Base-by-base conservation (phyloP, 2,888 invertebrate genomes). In the Lochmaea crataegi region DNA sequence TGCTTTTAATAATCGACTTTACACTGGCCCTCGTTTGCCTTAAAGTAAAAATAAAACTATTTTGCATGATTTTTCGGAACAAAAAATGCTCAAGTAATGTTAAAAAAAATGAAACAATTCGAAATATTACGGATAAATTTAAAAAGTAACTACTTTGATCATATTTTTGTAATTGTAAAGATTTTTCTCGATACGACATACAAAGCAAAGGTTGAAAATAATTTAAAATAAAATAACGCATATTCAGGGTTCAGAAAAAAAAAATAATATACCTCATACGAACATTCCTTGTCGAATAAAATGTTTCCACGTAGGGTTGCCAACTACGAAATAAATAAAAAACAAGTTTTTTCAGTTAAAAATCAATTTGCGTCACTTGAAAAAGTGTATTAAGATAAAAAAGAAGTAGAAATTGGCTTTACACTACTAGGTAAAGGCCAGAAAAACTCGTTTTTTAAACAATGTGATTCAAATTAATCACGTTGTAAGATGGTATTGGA, bases 21-120 rank as follows among this genome's bases (percentile, higher is more conserved):
- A 48, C 22, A 18, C 11, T 2, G 1, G 16, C 18, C 60, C 12
- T 2, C 18, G 60, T 68, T 68, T 71, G 67, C 63, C 51, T 63
- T 57, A 67, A 73, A 65, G 60, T 61, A 60, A 32, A 32, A 60
- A 60, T 53, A 53, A 26, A 61, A 67, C 56, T 68, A 57, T 14
- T 71, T 65, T 71, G 65, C 68, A 68, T 71, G 65, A 68, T 57
- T 69, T 64, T 70, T 70, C 64, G 70, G 22, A 64, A 70, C 64
- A 73, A 70, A 45, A 75, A 78, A 76, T 80, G 80, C 80, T 79
- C 79, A 80, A 80, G 68, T 78, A 79, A 75, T 76, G 60, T 76
- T 76, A 76, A 77, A 53, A 38, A 38, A 45, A 57, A 32, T 38
- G 38, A 64, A 70, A 56, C 41, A 64, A 64, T 70, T 70, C 64